These are phyloP conservation scores for Drosophila micromelanica DNA, from an alignment of 1,140 invertebrate genomes.

Conservation along the genomic window DNA sequence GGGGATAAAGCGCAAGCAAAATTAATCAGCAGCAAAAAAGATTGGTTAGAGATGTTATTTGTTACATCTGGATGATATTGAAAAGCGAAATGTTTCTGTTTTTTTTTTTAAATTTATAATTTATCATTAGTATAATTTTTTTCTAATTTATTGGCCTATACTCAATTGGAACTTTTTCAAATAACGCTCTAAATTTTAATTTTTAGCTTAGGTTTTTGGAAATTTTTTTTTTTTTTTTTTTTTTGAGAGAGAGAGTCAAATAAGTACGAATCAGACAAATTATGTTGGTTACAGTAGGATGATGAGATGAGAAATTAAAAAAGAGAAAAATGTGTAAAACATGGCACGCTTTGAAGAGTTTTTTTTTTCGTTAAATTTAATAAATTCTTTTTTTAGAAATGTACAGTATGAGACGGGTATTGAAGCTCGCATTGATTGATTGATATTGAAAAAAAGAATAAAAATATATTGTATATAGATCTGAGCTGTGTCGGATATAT, in stretches of 20 bases:
- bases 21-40: slow-evolving; percentile 21
- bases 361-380: slow-evolving; percentile 30
- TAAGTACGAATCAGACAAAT: slow-evolving; percentile 33
- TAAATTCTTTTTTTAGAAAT: slow-evolving; percentile 30
- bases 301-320: slow-evolving; percentile 43
- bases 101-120: slow-evolving; percentile 46
- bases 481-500: slow-evolving; percentile 8
- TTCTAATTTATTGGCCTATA: slow-evolving; percentile 26
- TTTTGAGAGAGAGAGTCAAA: slow-evolving; percentile 50
- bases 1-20: slow-evolving; percentile 33
- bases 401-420: slow-evolving; percentile 32
- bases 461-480: slow-evolving; percentile 42
- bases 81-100: slow-evolving; percentile 27
- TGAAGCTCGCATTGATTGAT: slow-evolving; percentile 42
- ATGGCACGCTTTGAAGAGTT: slow-evolving; percentile 69
- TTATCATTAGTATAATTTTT: slow-evolving; percentile 16
- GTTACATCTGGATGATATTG: slow-evolving; percentile 15
- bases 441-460: slow-evolving; percentile 23
- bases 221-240: slow-evolving; percentile 56
- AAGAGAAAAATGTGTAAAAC: slow-evolving; percentile 52
- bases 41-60: not conserved
- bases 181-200: slow-evolving; percentile 59
- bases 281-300: slow-evolving; percentile 24
- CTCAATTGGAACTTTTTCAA: slow-evolving; percentile 68
- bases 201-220: slow-evolving; percentile 12